Evolutionary conservation across 2,113 vertebrate species (phyloP).

Genomic region (Myotis yumanensis): DNA sequence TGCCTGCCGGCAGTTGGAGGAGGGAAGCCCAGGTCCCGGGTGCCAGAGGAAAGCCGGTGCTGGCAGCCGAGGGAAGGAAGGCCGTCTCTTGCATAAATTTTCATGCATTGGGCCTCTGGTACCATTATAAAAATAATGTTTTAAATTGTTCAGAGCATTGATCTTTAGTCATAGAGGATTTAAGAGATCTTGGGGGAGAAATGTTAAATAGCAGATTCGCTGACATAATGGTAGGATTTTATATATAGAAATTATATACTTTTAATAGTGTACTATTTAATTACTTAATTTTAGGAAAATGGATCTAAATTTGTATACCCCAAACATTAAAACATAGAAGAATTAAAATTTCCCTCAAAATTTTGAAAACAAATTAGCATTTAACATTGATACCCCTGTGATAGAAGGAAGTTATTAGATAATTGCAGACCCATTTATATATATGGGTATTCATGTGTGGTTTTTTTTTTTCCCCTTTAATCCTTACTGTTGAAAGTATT

Average conservation of each 20-base stretch:
- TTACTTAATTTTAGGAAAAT: not conserved
- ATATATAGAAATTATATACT: not conserved
- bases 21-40: too few species aligned
- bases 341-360: constrained; percentile 6
- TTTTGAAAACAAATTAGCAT: not conserved
- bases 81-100: too few species aligned
- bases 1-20: too few species aligned
- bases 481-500: too few species aligned
- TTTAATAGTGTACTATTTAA: not conserved
- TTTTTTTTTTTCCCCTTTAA: too few species aligned
- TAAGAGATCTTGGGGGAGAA: not conserved
- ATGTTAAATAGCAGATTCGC: not conserved
- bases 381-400: not conserved
- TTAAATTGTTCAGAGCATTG: not conserved
- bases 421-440: not conserved
- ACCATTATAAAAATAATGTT: not conserved
- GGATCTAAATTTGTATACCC: not conserved
- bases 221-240: not conserved
- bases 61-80: too few species aligned
- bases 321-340: not conserved
- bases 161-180: not conserved
- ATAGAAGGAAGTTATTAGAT: not conserved
- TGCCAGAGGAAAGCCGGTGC: too few species aligned
- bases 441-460: not conserved
- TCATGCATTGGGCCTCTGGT: too few species aligned